Evolutionary conservation across 2,888 invertebrate genomes (phyloP).

Genomic region (Xestia rhomboidea): DNA sequence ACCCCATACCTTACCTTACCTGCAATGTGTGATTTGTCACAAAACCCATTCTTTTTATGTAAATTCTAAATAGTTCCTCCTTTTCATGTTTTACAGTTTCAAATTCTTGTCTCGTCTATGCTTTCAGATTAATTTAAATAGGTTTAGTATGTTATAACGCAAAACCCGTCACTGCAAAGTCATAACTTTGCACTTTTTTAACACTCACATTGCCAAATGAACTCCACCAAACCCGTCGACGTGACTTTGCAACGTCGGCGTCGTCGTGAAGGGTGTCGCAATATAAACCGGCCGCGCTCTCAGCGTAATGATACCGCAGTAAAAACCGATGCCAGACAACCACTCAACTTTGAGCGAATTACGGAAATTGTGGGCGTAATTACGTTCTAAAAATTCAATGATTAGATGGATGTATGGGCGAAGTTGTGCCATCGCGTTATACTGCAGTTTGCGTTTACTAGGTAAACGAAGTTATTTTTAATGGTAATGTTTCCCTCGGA

Average conservation of each 20-base stretch:
- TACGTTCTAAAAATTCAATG: conserved; percentile 60
- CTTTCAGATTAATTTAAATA: background rate
- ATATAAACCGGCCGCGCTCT: conserved; percentile 47
- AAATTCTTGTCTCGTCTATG: background rate
- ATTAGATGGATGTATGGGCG: conserved; percentile 44
- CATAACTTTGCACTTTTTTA: background rate
- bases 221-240: conserved; percentile 18
- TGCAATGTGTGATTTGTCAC: background rate
- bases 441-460: conserved; percentile 40
- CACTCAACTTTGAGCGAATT: conserved; percentile 60
- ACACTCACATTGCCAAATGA: conserved; percentile 35
- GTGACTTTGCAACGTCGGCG: conserved; percentile 31
- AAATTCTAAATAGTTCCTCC: too few species aligned
- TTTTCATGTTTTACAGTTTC: background rate
- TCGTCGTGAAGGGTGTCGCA: conserved; percentile 22
- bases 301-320: conserved; percentile 51
- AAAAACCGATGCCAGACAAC: conserved; percentile 52
- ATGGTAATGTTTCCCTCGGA: conserved; percentile 33
- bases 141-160: background rate
- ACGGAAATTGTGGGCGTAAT: conserved; percentile 55
- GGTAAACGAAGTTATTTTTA: conserved; percentile 47
- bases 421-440: conserved; percentile 34
- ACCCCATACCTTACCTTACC: background rate
- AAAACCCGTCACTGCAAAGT: background rate
- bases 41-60: background rate